These are phyloP conservation scores for Lichenostomus cassidix DNA, from an alignment of 2,113 vertebrate genomes.

Conservation along the genomic window DNA sequence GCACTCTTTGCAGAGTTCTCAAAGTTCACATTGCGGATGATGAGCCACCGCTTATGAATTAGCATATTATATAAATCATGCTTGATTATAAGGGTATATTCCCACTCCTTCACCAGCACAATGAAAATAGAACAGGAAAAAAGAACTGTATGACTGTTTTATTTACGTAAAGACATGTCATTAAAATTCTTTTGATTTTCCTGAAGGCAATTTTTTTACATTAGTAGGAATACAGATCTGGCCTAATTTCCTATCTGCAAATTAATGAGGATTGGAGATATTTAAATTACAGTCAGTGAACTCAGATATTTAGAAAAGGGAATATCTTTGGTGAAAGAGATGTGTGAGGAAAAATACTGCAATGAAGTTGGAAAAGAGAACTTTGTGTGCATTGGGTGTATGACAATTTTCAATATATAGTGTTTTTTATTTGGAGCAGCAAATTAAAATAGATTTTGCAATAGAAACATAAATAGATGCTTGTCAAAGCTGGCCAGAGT, in stretches of 20 bases:
- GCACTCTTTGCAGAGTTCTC: constrained; percentile 40
- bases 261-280: constrained; percentile 63
- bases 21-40: constrained; percentile 38
- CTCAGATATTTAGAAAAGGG: constrained; percentile 35
- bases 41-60: constrained; percentile 44
- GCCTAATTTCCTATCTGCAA: constrained; percentile 65
- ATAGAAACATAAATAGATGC: not conserved
- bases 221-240: constrained; percentile 60
- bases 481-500: not conserved
- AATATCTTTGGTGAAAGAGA: not conserved
- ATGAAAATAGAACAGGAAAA: constrained; percentile 67
- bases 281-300: constrained; percentile 60
- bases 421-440: not conserved
- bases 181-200: constrained; percentile 73
- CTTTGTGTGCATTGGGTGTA: not conserved
- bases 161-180: constrained; percentile 66
- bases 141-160: constrained; percentile 55
- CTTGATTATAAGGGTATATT: constrained; percentile 47
- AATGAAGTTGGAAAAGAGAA: constrained; percentile 14
- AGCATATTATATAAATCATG: constrained; percentile 67
- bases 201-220: constrained; percentile 56
- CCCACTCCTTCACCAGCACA: constrained; percentile 53
- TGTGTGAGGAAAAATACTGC: constrained; percentile 34
- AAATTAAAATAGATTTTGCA: not conserved
- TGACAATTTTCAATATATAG: not conserved